Percentiles rank a stretch among this genome's conserved stretches.
These are phyloP conservation scores for Cylloceria caligata DNA, from an alignment of 2,888 invertebrate genomes.

Conservation along the genomic window DNA sequence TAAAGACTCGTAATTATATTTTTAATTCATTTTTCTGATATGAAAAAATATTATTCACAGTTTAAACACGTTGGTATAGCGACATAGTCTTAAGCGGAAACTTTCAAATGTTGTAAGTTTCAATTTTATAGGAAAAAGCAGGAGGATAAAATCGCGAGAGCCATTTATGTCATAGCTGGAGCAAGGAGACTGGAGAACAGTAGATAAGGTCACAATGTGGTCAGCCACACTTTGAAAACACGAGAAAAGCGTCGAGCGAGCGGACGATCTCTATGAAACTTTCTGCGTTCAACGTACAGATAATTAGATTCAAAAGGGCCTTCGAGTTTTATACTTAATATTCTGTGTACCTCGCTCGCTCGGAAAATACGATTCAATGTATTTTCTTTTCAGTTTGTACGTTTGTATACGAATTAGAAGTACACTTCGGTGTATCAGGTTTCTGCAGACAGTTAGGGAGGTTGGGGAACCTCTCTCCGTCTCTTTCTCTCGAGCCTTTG, in stretches of 20 bases:
- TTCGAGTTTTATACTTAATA: constrained; percentile 18
- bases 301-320: constrained; percentile 45
- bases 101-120: constrained; percentile 6
- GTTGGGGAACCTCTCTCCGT: not conserved
- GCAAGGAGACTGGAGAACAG: constrained; percentile 26
- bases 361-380: constrained; percentile 6
- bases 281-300: constrained; percentile 32
- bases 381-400: constrained; percentile 14
- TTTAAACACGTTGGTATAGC: not conserved
- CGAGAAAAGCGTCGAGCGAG: constrained; percentile 21
- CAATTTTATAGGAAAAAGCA: constrained; percentile 14
- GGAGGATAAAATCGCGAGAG: constrained; percentile 16
- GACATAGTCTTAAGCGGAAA: not conserved
- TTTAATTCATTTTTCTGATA: too few species aligned
- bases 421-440: constrained; percentile 46
- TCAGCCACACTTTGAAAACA: constrained; percentile 39
- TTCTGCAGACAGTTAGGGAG: constrained; percentile 40
- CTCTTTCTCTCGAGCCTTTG: constrained; percentile 14
- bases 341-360: constrained; percentile 1
- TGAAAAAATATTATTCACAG: too few species aligned
- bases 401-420: constrained; percentile 17
- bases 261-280: constrained; percentile 23
- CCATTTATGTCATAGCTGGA: not conserved
- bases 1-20: too few species aligned
- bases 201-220: constrained; percentile 53